These are phyloP conservation scores for Petrolisthes manimaculis DNA, from an alignment of 2,888 invertebrate genomes.

Conservation along the genomic window DNA sequence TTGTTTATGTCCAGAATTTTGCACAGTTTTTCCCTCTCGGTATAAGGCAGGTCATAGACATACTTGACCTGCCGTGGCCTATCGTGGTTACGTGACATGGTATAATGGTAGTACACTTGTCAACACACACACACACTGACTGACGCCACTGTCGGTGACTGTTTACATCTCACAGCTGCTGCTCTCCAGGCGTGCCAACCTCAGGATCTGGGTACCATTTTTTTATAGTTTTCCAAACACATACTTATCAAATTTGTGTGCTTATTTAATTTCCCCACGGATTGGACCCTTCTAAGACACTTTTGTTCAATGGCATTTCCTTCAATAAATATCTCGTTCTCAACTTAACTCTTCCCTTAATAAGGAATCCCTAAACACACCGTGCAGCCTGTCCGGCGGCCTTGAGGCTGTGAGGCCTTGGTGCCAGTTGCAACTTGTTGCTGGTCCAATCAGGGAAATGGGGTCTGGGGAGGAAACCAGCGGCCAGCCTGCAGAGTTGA, in stretches of 20 bases:
- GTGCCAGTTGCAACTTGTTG: too few relatives aligned
- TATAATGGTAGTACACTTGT: not conserved
- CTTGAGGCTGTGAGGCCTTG: too few relatives aligned
- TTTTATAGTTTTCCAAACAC: not conserved
- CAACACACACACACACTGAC: not conserved
- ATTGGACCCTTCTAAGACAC: too few relatives aligned
- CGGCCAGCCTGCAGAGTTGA: too few relatives aligned
- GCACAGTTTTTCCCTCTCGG: slow-evolving; percentile 54
- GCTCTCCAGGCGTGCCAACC: not conserved
- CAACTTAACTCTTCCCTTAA: too few relatives aligned
- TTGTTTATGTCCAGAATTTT: slow-evolving; percentile 55
- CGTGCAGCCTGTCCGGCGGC: too few relatives aligned
- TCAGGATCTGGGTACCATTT: not conserved
- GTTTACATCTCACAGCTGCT: slow-evolving; percentile 10
- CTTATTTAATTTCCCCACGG: too few relatives aligned
- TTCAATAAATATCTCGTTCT: too few relatives aligned
- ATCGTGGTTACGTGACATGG: slow-evolving; percentile 22
- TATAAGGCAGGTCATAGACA: slow-evolving; percentile 61
- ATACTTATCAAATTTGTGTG: not conserved
- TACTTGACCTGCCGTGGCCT: slow-evolving; percentile 42
- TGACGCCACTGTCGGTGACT: not conserved
- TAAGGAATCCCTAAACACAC: too few relatives aligned
- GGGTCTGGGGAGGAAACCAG: too few relatives aligned
- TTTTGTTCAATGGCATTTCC: too few relatives aligned
- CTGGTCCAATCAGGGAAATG: too few relatives aligned